Conservation (phyloP, 2,888 invertebrate genomes). For the Gortyna flavago region DNA sequence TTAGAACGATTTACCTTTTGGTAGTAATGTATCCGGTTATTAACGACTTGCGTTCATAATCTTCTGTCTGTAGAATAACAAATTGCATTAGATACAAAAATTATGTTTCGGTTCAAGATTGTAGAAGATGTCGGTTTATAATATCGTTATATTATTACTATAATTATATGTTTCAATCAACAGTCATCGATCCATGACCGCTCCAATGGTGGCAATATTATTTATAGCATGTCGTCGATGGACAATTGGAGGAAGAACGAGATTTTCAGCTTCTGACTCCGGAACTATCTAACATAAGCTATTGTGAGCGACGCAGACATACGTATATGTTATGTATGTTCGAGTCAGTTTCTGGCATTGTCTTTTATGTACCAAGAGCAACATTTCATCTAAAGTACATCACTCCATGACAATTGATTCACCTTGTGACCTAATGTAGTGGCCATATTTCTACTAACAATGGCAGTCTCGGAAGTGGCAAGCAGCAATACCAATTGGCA, state of each 20-base stretch:
- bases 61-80: conserved; percentile 8
- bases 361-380: conserved; percentile 45
- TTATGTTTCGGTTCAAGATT: not conserved
- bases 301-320: conserved; percentile 30
- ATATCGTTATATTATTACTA: not conserved
- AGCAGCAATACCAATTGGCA: conserved; percentile 70
- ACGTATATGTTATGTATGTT: conserved; percentile 17
- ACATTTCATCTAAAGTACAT: conserved; percentile 60
- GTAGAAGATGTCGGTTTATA: not conserved
- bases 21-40: conserved; percentile 45
- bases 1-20: conserved; percentile 32
- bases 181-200: not conserved
- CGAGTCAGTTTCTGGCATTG: conserved; percentile 53
- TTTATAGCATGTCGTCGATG: conserved; percentile 15
- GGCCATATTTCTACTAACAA: conserved; percentile 62
- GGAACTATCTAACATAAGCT: conserved; percentile 33
- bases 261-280: conserved; percentile 17
- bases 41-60: conserved; percentile 30
- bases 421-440: conserved; percentile 62
- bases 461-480: conserved; percentile 66
- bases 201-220: conserved; percentile 8
- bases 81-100: conserved; percentile 3
- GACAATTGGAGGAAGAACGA: conserved; percentile 4
- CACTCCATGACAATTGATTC: conserved; percentile 61
- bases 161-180: not conserved